These are phyloP conservation scores for Drosophila mettleri DNA, from an alignment of 2,888 invertebrate genomes.

Conservation along the genomic window DNA sequence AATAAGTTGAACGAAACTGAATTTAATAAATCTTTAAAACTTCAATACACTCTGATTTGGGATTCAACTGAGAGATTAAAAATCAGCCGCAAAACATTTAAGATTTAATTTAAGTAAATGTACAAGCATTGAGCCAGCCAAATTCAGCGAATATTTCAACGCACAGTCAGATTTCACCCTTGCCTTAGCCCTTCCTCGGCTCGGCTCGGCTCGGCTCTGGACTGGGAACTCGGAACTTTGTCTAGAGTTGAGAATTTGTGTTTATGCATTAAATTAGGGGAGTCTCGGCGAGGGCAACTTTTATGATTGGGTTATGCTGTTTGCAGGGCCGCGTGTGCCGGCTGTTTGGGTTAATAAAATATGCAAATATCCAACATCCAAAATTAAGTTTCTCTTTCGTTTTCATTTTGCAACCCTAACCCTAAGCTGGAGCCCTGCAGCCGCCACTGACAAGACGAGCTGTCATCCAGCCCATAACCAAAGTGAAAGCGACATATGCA, in stretches of 20 bases:
- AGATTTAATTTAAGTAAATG: slow-evolving; percentile 69
- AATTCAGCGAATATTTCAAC: slow-evolving; percentile 44
- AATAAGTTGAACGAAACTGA: neutral
- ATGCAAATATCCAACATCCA: slow-evolving; percentile 70
- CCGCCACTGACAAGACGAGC: neutral
- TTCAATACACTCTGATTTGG: slow-evolving; percentile 1
- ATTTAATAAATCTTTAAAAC: neutral
- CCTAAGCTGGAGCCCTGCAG: neutral
- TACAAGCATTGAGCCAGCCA: slow-evolving; percentile 17
- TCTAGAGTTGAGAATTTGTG: slow-evolving; percentile 62
- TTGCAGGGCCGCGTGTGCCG: slow-evolving; percentile 58
- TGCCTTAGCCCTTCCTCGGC: slow-evolving; percentile 7
- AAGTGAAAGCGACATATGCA: slow-evolving; percentile 28
- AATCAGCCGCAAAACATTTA: slow-evolving; percentile 46
- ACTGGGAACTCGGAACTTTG: no score
- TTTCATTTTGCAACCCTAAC: slow-evolving; percentile 37
- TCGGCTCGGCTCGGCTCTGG: no score
- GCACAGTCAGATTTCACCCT: slow-evolving; percentile 22
- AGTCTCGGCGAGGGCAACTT: slow-evolving; percentile 58
- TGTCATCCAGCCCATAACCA: slow-evolving; percentile 10
- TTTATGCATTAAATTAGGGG: slow-evolving; percentile 76
- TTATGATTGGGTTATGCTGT: slow-evolving; percentile 74
- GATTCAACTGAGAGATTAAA: slow-evolving; percentile 26
- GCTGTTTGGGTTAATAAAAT: slow-evolving; percentile 77
- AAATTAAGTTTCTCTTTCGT: slow-evolving; percentile 69